phyloP scores from a whole-genome alignment of 2,797 vertebrate genomes.

The Oryzias dopingdopingensis region DNA sequence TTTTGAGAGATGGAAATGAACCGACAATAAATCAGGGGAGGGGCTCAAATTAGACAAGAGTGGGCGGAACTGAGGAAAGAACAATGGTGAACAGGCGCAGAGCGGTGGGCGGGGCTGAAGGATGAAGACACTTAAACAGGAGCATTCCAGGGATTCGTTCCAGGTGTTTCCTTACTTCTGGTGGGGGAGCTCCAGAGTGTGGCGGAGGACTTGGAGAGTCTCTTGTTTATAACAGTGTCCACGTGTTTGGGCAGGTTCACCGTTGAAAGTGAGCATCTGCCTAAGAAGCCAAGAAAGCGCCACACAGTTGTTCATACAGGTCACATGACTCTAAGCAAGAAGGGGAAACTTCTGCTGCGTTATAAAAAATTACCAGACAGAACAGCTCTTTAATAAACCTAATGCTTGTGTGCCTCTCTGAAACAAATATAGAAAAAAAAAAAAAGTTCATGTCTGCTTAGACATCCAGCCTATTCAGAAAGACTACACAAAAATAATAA shows the following conservation, averaged over 20 bases:
- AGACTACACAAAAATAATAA: background rate
- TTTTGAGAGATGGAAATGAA: conserved; percentile 53
- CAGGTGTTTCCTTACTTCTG: conserved; percentile 91
- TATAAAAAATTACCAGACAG: conserved; percentile 6
- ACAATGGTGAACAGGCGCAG: conserved; percentile 58
- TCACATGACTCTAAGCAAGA: conserved; percentile 46
- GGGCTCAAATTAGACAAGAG: conserved; percentile 44
- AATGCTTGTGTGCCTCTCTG: background rate
- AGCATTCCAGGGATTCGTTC: conserved; percentile 37
- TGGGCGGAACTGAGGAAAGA: conserved; percentile 43
- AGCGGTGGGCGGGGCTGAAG: conserved; percentile 42
- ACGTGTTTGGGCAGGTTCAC: conserved; percentile 99
- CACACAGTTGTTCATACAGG: conserved; percentile 73
- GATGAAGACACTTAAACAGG: conserved; percentile 57
- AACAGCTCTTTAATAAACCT: conserved; percentile 3
- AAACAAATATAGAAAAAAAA: background rate
- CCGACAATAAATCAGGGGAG: conserved; percentile 51
- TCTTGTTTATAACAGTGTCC: conserved; percentile 99
- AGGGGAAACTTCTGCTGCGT: conserved; percentile 21
- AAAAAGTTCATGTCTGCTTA: conserved; percentile 8
- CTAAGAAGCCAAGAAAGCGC: conserved; percentile 86
- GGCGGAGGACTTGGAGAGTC: conserved; percentile 99
- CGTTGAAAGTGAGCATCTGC: conserved; percentile 96
- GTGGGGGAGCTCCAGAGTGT: conserved; percentile 98
- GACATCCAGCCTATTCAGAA: conserved; percentile 1